A percentile compares a stretch with the other conserved stretches of the same genome.
Conservation (phyloP, 2,797 vertebrate genomes). For the Echeneis naucrates region DNA sequence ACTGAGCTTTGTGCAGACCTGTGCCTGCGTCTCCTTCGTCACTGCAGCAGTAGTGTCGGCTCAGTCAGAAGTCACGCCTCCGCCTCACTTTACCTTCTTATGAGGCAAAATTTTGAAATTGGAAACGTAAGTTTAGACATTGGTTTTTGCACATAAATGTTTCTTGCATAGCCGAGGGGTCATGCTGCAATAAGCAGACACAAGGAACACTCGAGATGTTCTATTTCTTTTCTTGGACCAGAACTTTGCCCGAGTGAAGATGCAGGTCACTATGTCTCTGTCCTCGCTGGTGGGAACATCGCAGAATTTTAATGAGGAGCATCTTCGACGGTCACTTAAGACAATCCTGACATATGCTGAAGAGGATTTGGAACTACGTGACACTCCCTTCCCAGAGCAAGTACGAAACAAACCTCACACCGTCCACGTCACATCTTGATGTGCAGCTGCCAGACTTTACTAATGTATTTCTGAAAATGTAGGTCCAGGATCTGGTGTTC, state of each 20-base stretch:
- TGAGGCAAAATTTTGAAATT: conserved; percentile 96
- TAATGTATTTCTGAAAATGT: conserved; percentile 30
- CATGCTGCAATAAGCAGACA: not conserved
- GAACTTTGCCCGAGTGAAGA: conserved; percentile 96
- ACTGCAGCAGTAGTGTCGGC: conserved; percentile 90
- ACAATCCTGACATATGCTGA: conserved; percentile 94
- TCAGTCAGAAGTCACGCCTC: conserved; percentile 90
- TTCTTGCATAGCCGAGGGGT: not conserved
- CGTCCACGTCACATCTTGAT: not conserved
- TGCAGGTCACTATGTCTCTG: conserved; percentile 96
- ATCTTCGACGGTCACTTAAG: conserved; percentile 91
- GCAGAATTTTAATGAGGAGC: conserved; percentile 92
- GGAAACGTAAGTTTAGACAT: conserved; percentile 86
- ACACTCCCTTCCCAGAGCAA: conserved; percentile 92
- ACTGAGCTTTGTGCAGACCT: conserved; percentile 93
- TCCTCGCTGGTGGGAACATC: conserved; percentile 92
- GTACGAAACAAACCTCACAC: conserved; percentile 56
- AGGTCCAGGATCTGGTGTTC: conserved; percentile 95
- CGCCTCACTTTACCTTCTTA: conserved; percentile 94
- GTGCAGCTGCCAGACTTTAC: not conserved
- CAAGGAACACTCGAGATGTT: not conserved
- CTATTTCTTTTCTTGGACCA: conserved; percentile 52
- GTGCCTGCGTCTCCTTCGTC: conserved; percentile 91
- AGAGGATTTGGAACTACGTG: conserved; percentile 90
- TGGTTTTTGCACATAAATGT: conserved; percentile 1